A percentile compares a stretch with the other conserved stretches of the same genome.
These are phyloP conservation scores for Sebastes umbrosus DNA, from an alignment of 2,797 vertebrate species.

Conservation along the genomic window DNA sequence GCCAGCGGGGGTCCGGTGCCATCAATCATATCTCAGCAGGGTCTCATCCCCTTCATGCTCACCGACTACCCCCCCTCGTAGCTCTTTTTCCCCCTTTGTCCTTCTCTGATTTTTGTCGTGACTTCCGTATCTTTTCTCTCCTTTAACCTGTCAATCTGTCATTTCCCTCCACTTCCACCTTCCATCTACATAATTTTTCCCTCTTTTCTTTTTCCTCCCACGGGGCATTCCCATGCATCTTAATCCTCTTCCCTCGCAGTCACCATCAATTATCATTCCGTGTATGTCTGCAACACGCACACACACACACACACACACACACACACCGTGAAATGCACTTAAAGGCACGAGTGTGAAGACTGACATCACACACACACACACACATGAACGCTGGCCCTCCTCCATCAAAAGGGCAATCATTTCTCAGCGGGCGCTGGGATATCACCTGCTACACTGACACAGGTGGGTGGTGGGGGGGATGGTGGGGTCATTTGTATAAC, in stretches of 20 bases:
- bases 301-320: not conserved
- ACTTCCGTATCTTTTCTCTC: not conserved
- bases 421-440: conserved; percentile 45
- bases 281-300: not conserved
- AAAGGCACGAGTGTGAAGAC: not conserved
- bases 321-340: not conserved
- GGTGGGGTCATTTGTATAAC: conserved; percentile 40
- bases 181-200: not conserved
- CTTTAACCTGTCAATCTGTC: not conserved
- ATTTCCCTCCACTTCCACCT: not conserved
- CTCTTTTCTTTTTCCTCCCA: not conserved
- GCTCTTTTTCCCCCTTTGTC: conserved; percentile 2
- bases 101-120: conserved; percentile 9
- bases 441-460: conserved; percentile 59
- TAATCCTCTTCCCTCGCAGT: conserved; percentile 17
- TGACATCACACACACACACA: conserved; percentile 10
- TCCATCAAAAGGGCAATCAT: conserved; percentile 59
- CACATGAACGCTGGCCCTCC: not conserved
- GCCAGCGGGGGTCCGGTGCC: conserved; percentile 25
- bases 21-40: conserved; percentile 55
- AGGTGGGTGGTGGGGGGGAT: conserved; percentile 32
- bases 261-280: conserved; percentile 37
- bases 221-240: conserved; percentile 22
- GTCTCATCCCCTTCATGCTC: conserved; percentile 18
- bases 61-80: not conserved